Percentiles rank a stretch among this genome's conserved stretches.
These are phyloP conservation scores for Hemicordylus capensis DNA, from an alignment of 2,113 vertebrate species.

Conservation along the genomic window DNA sequence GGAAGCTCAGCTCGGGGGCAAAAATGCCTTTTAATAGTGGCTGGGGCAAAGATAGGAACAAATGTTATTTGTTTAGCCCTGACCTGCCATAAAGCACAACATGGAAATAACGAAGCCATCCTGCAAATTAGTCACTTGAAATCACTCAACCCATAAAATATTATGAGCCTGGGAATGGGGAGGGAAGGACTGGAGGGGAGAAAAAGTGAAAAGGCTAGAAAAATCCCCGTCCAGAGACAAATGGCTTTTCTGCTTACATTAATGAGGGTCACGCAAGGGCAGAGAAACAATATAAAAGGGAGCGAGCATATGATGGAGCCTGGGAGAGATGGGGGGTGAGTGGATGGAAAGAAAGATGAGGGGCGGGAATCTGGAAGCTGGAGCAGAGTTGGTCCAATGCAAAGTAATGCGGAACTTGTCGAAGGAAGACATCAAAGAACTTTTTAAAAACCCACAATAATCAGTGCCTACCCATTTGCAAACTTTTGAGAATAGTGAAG, in stretches of 20 bases:
- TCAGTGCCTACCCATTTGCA: too few species aligned
- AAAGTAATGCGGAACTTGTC: neutral
- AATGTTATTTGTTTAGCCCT: constrained; percentile 58
- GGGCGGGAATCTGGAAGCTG: constrained; percentile 15
- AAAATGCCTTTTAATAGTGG: neutral
- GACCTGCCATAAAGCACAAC: constrained; percentile 55
- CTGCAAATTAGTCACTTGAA: constrained; percentile 64
- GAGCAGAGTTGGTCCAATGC: constrained; percentile 21
- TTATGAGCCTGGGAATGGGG: constrained; percentile 60
- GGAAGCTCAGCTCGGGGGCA: constrained; percentile 40
- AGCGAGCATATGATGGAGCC: neutral
- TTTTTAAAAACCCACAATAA: too few species aligned
- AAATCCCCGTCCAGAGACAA: constrained; percentile 60
- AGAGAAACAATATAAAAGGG: constrained; percentile 54
- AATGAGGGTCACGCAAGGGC: constrained; percentile 76
- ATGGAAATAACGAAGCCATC: constrained; percentile 63
- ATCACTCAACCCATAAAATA: constrained; percentile 62
- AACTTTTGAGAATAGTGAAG: too few species aligned
- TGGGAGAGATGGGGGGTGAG: neutral
- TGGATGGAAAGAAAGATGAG: neutral
- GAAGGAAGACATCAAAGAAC: too few species aligned
- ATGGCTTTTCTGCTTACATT: constrained; percentile 74
- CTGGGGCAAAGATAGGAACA: constrained; percentile 23
- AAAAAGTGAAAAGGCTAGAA: constrained; percentile 52
- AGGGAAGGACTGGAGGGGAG: constrained; percentile 21